Conservation (phyloP, 1,140 invertebrate species). For the Drosophila simulans region DNA sequence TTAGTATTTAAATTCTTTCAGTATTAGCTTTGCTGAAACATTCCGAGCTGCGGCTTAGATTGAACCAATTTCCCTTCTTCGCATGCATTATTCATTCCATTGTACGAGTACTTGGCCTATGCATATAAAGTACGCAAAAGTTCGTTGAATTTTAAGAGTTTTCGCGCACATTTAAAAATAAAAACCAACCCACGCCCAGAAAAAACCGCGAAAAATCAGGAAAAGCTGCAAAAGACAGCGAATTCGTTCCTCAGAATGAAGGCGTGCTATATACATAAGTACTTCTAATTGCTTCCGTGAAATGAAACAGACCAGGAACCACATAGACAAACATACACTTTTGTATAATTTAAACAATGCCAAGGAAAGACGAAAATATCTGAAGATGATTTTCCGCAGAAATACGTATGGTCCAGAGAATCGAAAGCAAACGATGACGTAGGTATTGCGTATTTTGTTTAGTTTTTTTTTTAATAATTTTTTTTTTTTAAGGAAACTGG, state of each 20-base stretch:
- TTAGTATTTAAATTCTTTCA: slow-evolving; percentile 18
- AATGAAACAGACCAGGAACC: slow-evolving; percentile 48
- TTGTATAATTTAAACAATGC: slow-evolving; percentile 44
- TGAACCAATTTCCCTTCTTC: slow-evolving; percentile 30
- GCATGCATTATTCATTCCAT: slow-evolving; percentile 49
- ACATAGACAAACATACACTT: slow-evolving; percentile 17
- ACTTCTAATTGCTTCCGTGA: slow-evolving; percentile 73
- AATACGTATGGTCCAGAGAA: slow-evolving; percentile 5
- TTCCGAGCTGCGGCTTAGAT: slow-evolving; percentile 15
- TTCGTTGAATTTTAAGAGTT: slow-evolving; percentile 26
- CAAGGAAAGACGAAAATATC: slow-evolving; percentile 17
- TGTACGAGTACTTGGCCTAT: slow-evolving; percentile 39
- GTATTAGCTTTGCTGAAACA: slow-evolving; percentile 14
- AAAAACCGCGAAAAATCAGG: neutral
- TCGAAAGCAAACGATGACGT: slow-evolving; percentile 31
- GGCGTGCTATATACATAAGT: slow-evolving; percentile 46
- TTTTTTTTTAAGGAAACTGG: slow-evolving; percentile 14
- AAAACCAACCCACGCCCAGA: slow-evolving; percentile 14
- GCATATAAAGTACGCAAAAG: slow-evolving; percentile 42
- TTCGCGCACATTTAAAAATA: slow-evolving; percentile 38
- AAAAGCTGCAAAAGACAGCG: slow-evolving; percentile 11
- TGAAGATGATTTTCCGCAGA: slow-evolving; percentile 26
- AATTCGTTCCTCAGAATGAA: neutral
- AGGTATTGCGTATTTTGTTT: slow-evolving; percentile 13
- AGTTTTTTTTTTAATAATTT: neutral